phyloP scores from a whole-genome alignment of 2,888 invertebrate species.

The Synergus umbraculus region DNA sequence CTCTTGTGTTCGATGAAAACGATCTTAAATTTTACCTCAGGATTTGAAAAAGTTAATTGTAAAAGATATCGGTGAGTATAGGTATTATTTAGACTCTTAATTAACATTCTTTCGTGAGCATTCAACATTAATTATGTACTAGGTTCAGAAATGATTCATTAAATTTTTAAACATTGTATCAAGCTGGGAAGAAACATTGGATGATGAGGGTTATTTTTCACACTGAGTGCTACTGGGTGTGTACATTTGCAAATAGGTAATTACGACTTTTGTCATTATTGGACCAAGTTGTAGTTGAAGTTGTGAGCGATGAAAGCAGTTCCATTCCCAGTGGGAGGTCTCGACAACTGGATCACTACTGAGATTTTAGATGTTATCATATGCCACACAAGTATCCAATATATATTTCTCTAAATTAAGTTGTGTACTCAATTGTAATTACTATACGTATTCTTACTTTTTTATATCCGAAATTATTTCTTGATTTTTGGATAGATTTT shows the following conservation, averaged over 20 bases:
- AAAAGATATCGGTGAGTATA: neutral
- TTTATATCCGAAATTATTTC: no score
- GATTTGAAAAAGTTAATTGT: neutral
- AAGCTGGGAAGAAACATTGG: neutral
- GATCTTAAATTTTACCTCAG: neutral
- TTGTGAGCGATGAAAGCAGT: neutral
- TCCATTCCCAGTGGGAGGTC: neutral
- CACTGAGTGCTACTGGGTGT: constrained; percentile 33
- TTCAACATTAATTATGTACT: neutral
- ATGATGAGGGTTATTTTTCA: neutral
- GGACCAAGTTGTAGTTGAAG: constrained; percentile 25
- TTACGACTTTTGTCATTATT: constrained; percentile 65
- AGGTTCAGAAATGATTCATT: neutral
- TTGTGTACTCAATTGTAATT: no score
- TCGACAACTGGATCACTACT: neutral
- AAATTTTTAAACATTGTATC: neutral
- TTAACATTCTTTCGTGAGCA: neutral
- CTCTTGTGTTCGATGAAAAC: neutral
- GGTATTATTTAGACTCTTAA: neutral
- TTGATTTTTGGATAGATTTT: no score
- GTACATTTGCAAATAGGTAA: constrained; percentile 64
- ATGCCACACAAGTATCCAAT: neutral
- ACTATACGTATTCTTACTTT: no score
- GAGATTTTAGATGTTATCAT: neutral
- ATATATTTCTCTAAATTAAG: neutral